A percentile compares a stretch with the other conserved stretches of the same genome.
Evolutionary conservation across 2,888 invertebrate genomes (phyloP).

Genomic region (Automeris io): DNA sequence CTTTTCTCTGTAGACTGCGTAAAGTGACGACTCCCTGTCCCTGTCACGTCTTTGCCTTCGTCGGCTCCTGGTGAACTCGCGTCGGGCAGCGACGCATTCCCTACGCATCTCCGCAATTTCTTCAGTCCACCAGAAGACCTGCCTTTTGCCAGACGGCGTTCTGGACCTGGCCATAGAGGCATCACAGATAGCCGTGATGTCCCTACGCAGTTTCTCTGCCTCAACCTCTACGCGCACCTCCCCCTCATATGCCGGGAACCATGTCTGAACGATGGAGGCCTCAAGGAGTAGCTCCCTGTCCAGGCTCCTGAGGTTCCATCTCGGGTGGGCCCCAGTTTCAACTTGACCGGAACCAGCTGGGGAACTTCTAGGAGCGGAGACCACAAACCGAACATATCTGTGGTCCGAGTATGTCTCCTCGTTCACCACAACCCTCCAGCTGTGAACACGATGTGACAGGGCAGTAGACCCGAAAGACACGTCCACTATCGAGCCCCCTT

Average conservation of each 20-base stretch:
- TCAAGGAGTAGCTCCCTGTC: slow-evolving; percentile 1
- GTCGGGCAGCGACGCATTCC: no score
- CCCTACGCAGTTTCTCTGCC: neutral
- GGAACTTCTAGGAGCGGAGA: neutral
- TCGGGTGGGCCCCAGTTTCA: neutral
- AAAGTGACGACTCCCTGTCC: neutral
- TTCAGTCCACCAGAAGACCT: neutral
- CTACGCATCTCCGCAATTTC: neutral
- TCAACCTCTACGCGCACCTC: neutral
- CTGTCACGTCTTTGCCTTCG: neutral
- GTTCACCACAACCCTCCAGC: neutral
- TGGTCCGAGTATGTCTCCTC: slow-evolving; percentile 3
- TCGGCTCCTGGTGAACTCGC: neutral
- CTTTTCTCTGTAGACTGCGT: neutral
- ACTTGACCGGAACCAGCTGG: neutral
- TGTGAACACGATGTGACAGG: neutral
- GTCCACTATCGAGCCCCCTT: slow-evolving; percentile 10
- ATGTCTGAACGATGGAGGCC: neutral
- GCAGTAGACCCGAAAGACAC: slow-evolving; percentile 7
- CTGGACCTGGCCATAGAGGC: neutral
- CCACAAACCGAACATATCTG: no score
- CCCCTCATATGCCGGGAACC: neutral
- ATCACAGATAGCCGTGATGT: neutral
- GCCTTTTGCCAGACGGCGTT: neutral
- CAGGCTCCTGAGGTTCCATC: slow-evolving; percentile 3